phyloP scores from a whole-genome alignment of 2,113 vertebrate species.

The Calonectris borealis region DNA sequence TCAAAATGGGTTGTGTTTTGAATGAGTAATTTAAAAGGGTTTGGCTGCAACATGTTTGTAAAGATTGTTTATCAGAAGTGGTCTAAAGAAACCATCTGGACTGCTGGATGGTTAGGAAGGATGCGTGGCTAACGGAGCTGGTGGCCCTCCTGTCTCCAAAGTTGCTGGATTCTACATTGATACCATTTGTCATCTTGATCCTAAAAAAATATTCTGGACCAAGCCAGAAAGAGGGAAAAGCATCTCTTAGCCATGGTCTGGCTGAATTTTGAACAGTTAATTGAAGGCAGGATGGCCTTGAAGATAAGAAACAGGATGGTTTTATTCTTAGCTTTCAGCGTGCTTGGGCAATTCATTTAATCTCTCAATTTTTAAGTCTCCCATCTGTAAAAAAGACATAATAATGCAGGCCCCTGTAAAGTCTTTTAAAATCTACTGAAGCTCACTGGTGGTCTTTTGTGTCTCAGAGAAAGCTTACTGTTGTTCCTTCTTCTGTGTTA shows the following conservation, averaged over 20 bases:
- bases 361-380: neutral
- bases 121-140: fast-evolving
- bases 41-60: neutral
- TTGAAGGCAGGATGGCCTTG: neutral
- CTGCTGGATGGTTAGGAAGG: neutral
- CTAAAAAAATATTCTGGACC: neutral
- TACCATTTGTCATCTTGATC: neutral
- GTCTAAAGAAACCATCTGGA: neutral
- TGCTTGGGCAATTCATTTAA: neutral
- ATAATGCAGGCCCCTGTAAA: neutral
- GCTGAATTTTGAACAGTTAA: neutral
- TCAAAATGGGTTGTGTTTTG: neutral
- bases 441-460: neutral
- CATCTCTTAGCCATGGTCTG: neutral
- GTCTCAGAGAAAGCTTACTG: neutral
- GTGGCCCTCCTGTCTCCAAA: neutral
- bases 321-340: neutral
- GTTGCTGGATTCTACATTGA: neutral
- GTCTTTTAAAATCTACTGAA: neutral
- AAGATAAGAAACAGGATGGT: neutral
- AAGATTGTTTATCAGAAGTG: neutral
- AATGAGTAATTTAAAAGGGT: neutral
- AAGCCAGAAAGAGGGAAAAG: neutral
- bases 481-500: neutral
- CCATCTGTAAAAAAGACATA: neutral